These are phyloP conservation scores for Syrphus vitripennis DNA, from an alignment of 2,888 invertebrate genomes.

Conservation along the genomic window DNA sequence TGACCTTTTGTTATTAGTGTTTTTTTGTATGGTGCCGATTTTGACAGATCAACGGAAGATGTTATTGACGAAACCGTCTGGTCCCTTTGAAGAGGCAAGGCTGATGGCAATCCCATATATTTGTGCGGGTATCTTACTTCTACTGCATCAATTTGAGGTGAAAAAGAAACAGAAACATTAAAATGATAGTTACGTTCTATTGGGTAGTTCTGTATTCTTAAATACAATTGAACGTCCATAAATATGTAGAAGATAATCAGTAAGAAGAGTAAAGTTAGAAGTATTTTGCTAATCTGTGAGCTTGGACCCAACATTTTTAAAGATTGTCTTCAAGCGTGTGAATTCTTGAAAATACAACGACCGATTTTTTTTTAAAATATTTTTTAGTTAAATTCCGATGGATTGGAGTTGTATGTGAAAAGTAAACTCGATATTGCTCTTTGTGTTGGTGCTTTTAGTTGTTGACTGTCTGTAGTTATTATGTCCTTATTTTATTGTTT, in stretches of 20 bases:
- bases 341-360: slow-evolving; percentile 6
- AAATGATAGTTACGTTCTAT: slow-evolving; percentile 82
- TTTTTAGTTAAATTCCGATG: slow-evolving; percentile 26
- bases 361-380: slow-evolving; percentile 1
- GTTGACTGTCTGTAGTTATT: not conserved
- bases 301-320: slow-evolving; percentile 87
- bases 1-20: slow-evolving; percentile 67
- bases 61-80: slow-evolving; percentile 17
- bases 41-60: slow-evolving; percentile 11
- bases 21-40: slow-evolving; percentile 47
- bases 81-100: slow-evolving; percentile 29
- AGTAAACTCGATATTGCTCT: slow-evolving; percentile 26
- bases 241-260: slow-evolving; percentile 85
- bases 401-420: slow-evolving; percentile 5
- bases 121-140: slow-evolving; percentile 24
- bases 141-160: not conserved
- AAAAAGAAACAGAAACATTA: slow-evolving; percentile 74
- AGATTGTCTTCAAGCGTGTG: slow-evolving; percentile 54
- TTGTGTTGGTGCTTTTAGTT: not conserved
- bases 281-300: slow-evolving; percentile 87
- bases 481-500: slow-evolving; percentile 18
- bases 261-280: slow-evolving; percentile 83
- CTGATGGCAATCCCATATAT: slow-evolving; percentile 24
- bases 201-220: slow-evolving; percentile 87
- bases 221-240: slow-evolving; percentile 88